Base-by-base conservation (phyloP, 2,113 vertebrate species). In the Patagioenas fasciata region DNA sequence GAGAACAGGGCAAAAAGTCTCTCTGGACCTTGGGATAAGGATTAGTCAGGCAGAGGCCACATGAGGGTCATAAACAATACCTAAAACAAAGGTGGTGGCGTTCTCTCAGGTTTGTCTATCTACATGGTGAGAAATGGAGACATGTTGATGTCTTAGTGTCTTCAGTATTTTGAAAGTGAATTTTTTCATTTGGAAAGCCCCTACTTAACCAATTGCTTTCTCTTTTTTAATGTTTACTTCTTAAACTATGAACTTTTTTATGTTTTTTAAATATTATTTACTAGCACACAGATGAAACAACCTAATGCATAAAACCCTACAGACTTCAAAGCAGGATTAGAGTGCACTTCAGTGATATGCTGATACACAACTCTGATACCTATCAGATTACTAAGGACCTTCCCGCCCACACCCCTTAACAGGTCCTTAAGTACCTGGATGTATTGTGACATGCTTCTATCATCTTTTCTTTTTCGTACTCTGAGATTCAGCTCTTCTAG, bases 371-470 rank as follows among this genome's bases (percentile, higher is more conserved):
- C 34, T 71, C 9, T 85, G 83, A 92, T 90, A 92, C 34, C 47
- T 79, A 61, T 60, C 75, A 87, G 73, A 89, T 94, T 71, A 87
- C 57, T 17, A 28, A 50, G n/a, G 26, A 92, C 79, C 72, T 93
- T 90, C 31, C 48, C 57, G 84, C 40, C 38, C 61, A 69, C 60
- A 75, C 31, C 18, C 9, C 9, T 88, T 89, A 87, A n/a, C 16
- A 54, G 38, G 24, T 54, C 42, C 57, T 85, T 90, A 90, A 88
- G 77, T 81, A 32, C 34, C 6, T 85, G 65, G 65, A 91, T 80
- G 87, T 91, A 85, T 69, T 79, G 58, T 87, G 80, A 85, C 65
- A 89, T 62, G 51, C 11, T 90, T 91, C 64, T 60, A 58, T 96
- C 34, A 38, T n/a, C 25, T 78, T 86, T 80, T 86, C 38, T 48